Evolutionary conservation across 2,888 invertebrate species (phyloP).

Genomic region (Axea sp.): DNA sequence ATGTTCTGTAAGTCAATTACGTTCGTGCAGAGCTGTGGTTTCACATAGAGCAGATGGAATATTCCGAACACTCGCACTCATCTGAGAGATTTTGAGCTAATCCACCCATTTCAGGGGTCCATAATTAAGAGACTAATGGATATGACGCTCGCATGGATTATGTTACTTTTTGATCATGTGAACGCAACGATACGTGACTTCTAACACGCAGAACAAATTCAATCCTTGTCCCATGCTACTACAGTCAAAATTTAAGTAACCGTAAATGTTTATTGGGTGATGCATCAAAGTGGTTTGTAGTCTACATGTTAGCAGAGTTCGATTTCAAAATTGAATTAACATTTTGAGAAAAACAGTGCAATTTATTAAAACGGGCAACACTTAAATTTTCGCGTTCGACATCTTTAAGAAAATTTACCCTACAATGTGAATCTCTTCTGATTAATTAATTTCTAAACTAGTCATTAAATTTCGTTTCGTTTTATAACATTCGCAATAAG

Average conservation of each 20-base stretch:
- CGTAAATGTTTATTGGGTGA: constrained; percentile 27
- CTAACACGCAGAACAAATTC: constrained; percentile 48
- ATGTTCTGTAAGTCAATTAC: constrained; percentile 44
- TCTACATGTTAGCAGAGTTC: not conserved
- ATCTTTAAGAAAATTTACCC: too few species aligned
- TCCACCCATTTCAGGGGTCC: constrained; percentile 35
- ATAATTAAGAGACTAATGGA: constrained; percentile 57
- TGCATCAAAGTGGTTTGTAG: constrained; percentile 23
- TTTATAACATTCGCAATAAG: too few species aligned
- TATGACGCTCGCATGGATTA: constrained; percentile 43
- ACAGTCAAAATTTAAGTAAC: constrained; percentile 41
- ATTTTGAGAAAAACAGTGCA: too few species aligned
- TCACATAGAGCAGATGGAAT: constrained; percentile 44
- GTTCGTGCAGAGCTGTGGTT: constrained; percentile 29
- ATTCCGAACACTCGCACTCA: constrained; percentile 18
- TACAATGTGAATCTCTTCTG: too few species aligned
- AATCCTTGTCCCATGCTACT: constrained; percentile 17
- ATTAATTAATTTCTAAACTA: too few species aligned
- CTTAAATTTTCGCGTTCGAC: too few species aligned
- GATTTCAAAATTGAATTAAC: constrained; percentile 9
- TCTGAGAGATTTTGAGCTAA: constrained; percentile 47
- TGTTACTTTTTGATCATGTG: constrained; percentile 50
- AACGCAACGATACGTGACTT: constrained; percentile 46
- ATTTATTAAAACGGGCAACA: too few species aligned
- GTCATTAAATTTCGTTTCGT: too few species aligned